These are phyloP conservation scores for Triops longicaudatus DNA, from an alignment of 1,140 invertebrate genomes.

Conservation along the genomic window DNA sequence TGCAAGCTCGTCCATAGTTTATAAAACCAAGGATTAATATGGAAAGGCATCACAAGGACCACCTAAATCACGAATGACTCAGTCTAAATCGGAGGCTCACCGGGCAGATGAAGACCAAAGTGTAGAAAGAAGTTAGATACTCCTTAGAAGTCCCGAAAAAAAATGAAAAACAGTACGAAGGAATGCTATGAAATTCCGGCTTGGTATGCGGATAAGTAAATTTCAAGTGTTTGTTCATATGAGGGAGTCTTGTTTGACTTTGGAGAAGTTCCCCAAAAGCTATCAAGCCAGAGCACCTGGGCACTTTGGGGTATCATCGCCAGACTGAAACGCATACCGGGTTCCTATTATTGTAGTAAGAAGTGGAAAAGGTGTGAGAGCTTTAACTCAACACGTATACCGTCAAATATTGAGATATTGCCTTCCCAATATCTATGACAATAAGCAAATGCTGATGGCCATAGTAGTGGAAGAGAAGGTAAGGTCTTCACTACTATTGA, in stretches of 20 bases:
- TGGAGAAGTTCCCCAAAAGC: not conserved
- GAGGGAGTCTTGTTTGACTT: not conserved
- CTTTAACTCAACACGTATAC: not conserved
- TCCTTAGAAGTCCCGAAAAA: not conserved
- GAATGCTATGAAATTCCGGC: not conserved
- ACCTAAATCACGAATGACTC: constrained; percentile 5
- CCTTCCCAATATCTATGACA: constrained; percentile 12
- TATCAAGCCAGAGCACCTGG: not conserved
- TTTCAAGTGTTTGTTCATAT: not conserved
- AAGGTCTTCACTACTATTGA: not conserved
- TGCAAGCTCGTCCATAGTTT: not conserved
- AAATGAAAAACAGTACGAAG: not conserved
- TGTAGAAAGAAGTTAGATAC: not conserved
- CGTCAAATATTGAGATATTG: not conserved
- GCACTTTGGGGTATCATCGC: constrained; percentile 5
- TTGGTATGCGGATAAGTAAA: not conserved
- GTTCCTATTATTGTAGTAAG: not conserved
- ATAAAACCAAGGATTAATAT: not conserved
- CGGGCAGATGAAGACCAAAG: not conserved
- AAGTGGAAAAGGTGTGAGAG: constrained; percentile 5
- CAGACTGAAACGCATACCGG: constrained; percentile 1
- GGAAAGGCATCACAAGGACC: not conserved
- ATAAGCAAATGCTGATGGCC: constrained; percentile 2
- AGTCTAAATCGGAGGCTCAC: not conserved
- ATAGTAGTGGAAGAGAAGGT: not conserved